Evolutionary conservation across 2,888 invertebrate genomes (phyloP), one percentile per base, ranked within the genome.

Genomic region (Ophion costatus): DNA sequence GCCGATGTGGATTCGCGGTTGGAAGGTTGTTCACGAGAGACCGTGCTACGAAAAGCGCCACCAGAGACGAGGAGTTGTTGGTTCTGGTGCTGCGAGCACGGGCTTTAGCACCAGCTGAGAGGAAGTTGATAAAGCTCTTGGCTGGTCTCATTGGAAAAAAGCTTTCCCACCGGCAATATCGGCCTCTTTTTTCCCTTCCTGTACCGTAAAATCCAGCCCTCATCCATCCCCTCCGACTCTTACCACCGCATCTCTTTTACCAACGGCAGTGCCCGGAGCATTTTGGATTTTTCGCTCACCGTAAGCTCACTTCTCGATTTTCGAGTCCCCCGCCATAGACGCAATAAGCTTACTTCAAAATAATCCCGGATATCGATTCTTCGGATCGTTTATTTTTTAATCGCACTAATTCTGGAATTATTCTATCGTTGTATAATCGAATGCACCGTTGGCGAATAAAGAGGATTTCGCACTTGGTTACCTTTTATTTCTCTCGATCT

Each of bases 51-150:
- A 63, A 67, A 64, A 77, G 20, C 64, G 22, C 57, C 38, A 73
- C 38, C 61, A 42, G 59, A 73, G 42, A 73, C 20, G 33, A 76
- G 56, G 51, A n/a, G 70, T 67, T 56, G 45, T 20, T 61, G 51
- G 71, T 51, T 56, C 77, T 69, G 74, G 67, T 64, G 63, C 63
- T 74, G 14, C 42, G 67, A 57, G 75, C 75, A 84, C 69, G 80
- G 73, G 80, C 82, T 82, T 64, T 80, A 51, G 56, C 82, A 45
- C 45, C 67, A 71, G 66, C 59, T 74, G 78, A 71, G 73, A 85
- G 82, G 76, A 85, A 80, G 85, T 85, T 85, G 85, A 85, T 85
- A 82, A 85, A 85, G 85, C 82, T 80, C 82, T 70, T 66, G 82
- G 77, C 71, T 24, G 29, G 45, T 67, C 82, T 51, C 59, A 22